phyloP scores from a whole-genome alignment of 2,888 invertebrate genomes.

The Epinotia bilunana region DNA sequence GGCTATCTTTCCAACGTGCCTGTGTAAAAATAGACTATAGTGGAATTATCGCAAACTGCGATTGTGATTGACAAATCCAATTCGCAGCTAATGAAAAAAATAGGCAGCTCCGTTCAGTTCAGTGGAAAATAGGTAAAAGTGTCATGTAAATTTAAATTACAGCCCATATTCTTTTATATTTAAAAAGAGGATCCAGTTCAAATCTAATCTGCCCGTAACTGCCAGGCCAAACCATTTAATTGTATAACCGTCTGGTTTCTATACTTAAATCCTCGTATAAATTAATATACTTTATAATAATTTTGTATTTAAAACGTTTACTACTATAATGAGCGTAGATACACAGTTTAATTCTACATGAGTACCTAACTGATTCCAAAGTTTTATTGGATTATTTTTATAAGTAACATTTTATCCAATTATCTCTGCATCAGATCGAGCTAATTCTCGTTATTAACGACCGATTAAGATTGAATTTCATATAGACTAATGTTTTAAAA shows the following conservation, averaged over 20 bases:
- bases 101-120: too few relatives aligned
- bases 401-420: slow-evolving; percentile 64
- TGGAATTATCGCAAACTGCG: too few relatives aligned
- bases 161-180: neutral
- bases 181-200: neutral
- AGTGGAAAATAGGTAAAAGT: too few relatives aligned
- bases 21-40: too few relatives aligned
- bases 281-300: neutral
- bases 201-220: neutral
- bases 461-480: slow-evolving; percentile 80
- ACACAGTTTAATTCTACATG: slow-evolving; percentile 25
- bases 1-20: too few relatives aligned
- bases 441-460: slow-evolving; percentile 78
- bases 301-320: slow-evolving; percentile 13
- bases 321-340: slow-evolving; percentile 15
- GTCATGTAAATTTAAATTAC: too few relatives aligned
- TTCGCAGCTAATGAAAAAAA: too few relatives aligned
- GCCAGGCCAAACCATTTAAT: neutral
- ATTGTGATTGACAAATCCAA: too few relatives aligned
- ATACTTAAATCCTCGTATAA: neutral
- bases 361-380: slow-evolving; percentile 12
- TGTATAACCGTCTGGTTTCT: neutral
- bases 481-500: slow-evolving; percentile 72
- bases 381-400: slow-evolving; percentile 66
- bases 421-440: slow-evolving; percentile 68